Evolutionary conservation across 1,140 invertebrate species (phyloP).

Genomic region (Leucophenga varia): DNA sequence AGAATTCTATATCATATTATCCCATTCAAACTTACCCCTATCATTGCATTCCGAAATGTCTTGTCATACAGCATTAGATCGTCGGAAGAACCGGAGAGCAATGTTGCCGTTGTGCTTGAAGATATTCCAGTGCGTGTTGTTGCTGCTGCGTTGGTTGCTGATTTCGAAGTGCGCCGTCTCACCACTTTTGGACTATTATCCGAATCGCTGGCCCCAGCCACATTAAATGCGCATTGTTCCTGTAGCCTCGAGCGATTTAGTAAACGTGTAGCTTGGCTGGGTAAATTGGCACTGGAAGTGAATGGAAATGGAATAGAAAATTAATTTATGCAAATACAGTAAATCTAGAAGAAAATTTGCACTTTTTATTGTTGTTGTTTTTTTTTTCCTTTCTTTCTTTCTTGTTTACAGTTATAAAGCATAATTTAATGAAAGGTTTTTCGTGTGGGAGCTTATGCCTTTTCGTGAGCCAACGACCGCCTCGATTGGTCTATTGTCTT

Average conservation of each 20-base stretch:
- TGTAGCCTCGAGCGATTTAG: conserved; percentile 52
- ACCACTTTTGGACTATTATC: conserved; percentile 36
- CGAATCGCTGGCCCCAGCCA: conserved; percentile 34
- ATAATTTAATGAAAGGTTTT: too few species aligned
- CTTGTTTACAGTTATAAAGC: too few species aligned
- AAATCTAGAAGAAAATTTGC: background rate
- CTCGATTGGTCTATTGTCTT: too few species aligned
- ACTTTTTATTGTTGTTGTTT: conserved; percentile 12
- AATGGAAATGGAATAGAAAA: background rate
- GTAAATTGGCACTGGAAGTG: conserved; percentile 45
- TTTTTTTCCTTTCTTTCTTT: too few species aligned
- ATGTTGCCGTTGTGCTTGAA: too few species aligned
- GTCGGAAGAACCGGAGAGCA: conserved; percentile 56
- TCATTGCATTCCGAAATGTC: conserved; percentile 59
- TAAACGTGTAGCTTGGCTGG: conserved; percentile 50
- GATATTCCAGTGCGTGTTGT: conserved; percentile 46
- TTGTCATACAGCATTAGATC: conserved; percentile 56
- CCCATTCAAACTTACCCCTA: too few species aligned
- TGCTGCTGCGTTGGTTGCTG: conserved; percentile 14
- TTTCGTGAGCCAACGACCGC: too few species aligned
- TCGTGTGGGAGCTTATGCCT: too few species aligned
- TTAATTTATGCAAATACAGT: background rate
- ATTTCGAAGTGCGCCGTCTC: conserved; percentile 20
- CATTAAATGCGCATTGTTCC: conserved; percentile 33
- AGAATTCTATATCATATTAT: too few species aligned